Percentiles rank a stretch among this genome's conserved stretches.
Conservation (phyloP, 2,797 vertebrate species). For the Danio kyathit region DNA sequence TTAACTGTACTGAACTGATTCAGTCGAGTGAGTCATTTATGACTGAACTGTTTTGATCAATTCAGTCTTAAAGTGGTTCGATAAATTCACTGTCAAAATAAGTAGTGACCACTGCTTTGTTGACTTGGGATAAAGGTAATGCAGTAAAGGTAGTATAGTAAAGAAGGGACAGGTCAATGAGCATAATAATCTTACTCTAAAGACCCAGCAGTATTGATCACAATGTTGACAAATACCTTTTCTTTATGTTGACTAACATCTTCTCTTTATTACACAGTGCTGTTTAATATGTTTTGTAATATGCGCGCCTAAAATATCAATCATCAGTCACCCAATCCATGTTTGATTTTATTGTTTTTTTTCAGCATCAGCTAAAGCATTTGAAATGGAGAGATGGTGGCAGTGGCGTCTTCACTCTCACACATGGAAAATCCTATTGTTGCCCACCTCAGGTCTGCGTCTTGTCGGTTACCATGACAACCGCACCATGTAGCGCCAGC, state of each 20-base stretch:
- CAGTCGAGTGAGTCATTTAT: background rate
- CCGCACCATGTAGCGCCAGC: slow-evolving; percentile 40
- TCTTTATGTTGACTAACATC: background rate
- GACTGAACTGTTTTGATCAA: background rate
- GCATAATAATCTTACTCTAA: background rate
- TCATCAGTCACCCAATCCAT: background rate
- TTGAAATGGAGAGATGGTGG: slow-evolving; percentile 12
- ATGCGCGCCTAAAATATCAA: background rate
- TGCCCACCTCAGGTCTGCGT: slow-evolving; percentile 50
- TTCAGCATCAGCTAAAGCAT: background rate
- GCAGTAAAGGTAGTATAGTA: slow-evolving; percentile 35
- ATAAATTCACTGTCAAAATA: background rate
- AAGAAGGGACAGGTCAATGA: slow-evolving; percentile 8
- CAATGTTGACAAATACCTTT: background rate
- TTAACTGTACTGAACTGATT: background rate
- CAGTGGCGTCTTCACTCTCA: slow-evolving; percentile 28
- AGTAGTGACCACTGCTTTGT: no score
- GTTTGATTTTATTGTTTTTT: background rate
- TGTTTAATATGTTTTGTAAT: background rate
- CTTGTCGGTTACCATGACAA: slow-evolving; percentile 53
- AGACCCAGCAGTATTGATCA: no score
- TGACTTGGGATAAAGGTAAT: slow-evolving; percentile 4
- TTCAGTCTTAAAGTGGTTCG: background rate
- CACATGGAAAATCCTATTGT: slow-evolving; percentile 57
- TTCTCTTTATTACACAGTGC: background rate